Base-by-base conservation (phyloP, 1,140 invertebrate genomes). In the Zaprionus kolodkinae region DNA sequence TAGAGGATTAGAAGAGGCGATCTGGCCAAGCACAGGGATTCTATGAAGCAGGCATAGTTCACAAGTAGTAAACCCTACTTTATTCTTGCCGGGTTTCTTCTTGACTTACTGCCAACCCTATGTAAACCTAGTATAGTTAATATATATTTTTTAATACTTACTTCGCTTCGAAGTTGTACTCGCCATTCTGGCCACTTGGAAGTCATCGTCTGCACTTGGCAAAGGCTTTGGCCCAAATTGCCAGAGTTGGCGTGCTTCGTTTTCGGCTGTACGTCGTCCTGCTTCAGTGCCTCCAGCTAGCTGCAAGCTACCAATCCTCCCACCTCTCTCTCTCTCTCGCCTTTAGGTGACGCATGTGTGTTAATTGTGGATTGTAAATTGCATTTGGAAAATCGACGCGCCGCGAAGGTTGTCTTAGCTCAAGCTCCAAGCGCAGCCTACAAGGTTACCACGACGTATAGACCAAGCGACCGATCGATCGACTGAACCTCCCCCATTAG, bases 281-380 rank as follows among this genome's bases (percentile, higher is more conserved):
- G 85, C 86, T 85, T 89, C 72, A 88, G 81, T 88, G 85, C 68
- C 30, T 71, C 54, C 61, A 21, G 6, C 48, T 3, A 9, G 1
- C 7, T 15, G n/a, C n/a, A n/a, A n/a, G n/a, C n/a, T n/a, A n/a
- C n/a, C n/a, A 15, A 15, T n/a, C 40, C 40, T 5, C 6, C 33
- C 15, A 7, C 40, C 40, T 45, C 7, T 30, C 40, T 45, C 9
- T n/a, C 40, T 45, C 7, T 30, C 40, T 45, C 9, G 15, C 1
- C 40, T 7, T 15, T 35, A 35, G 33, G 33, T 13, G n/a, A n/a
- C 40, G 36, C 68, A 68, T 79, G 61, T 66, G 66, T 83, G 66
- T 79, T 90, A 89, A 89, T 89, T 89, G 78, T 38, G 68, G 69
- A 72, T 90, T 85, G 67, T 85, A 90, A 89, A 75, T 57, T 84